Evolutionary conservation across 2,113 vertebrate species (phyloP), one percentile per base, ranked within the genome.

Genomic region (Scortum barcoo): DNA sequence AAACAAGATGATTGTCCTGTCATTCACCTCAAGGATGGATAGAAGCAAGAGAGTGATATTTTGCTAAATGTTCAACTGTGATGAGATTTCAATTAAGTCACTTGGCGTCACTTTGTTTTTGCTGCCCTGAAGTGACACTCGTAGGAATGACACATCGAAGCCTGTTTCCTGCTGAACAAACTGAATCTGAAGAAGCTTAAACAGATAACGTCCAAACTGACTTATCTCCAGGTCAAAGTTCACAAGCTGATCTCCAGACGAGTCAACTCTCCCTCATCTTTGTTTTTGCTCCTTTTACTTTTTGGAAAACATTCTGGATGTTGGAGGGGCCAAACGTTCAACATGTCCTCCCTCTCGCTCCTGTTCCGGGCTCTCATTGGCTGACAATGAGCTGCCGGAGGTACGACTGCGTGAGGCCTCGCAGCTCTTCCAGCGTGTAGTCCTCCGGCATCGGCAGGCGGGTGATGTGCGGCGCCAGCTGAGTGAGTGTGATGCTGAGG

Each of bases 391-490:
- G 95, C 95, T 99, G 97, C 0, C 93, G 90, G 8, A 98, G 94
- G 94, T 99, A 99, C 0, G 96, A 95, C 92, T 97, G 97, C 0
- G 97, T 98, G 82, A 99, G 97, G 61, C 96, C 92, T 0, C 97
- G 95, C 17, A 99, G 96, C 88, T 99, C 98, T 88, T 99, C 98
- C 93, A 99, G 89, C 36, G 97, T 95, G 4, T 99, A 99, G 93
- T 99, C 98, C 90, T 99, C 98, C 0, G 98, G 98, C 97, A 99
- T 96, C 6, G 98, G 97, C 48, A 99, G 96, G 3, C 96, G 95
- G 2, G 95, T 95, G 7, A 99, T 93, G 92, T 97, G 96, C 0
- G 97, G 97, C 0, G 96, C 97, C 17, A 99, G 94, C 44, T 96
- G 95, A 30, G 94, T 93, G 3, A 98, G 92, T 0, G 97, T 97